A percentile compares a stretch with the other conserved stretches of the same genome.
Evolutionary conservation across 2,797 vertebrate genomes (phyloP).

Genomic region (Scolopax rusticola): DNA sequence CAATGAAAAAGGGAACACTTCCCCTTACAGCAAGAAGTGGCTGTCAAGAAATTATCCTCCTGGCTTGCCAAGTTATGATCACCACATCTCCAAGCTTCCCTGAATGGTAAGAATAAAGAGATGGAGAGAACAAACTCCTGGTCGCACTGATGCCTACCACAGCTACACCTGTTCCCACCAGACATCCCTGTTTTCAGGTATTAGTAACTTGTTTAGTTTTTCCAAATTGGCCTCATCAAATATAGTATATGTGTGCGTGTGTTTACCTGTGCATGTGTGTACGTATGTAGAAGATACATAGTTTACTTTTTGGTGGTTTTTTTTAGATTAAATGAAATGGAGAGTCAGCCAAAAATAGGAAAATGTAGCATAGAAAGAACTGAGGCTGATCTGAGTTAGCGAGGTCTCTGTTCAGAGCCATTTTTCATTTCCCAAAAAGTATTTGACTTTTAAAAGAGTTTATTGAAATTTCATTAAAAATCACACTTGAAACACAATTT

Average conservation of each 20-base stretch:
- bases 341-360: background rate
- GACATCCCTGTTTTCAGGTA: background rate
- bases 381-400: background rate
- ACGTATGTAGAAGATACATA: background rate
- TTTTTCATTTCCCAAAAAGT: background rate
- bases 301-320: background rate
- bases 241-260: background rate
- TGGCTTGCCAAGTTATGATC: background rate
- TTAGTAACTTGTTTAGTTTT: background rate
- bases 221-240: background rate
- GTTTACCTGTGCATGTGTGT: fast-evolving
- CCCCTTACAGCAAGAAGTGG: background rate
- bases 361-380: background rate
- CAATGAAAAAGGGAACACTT: background rate
- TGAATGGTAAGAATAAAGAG: background rate
- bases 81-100: background rate
- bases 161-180: background rate
- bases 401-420: background rate
- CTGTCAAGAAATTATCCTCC: background rate
- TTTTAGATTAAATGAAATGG: background rate
- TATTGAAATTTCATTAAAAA: background rate
- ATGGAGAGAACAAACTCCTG: background rate
- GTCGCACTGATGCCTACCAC: background rate
- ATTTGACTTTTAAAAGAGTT: background rate
- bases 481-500: background rate